Evolutionary conservation across 2,113 vertebrate species (phyloP).

Genomic region (Zosterops hypoxanthus): DNA sequence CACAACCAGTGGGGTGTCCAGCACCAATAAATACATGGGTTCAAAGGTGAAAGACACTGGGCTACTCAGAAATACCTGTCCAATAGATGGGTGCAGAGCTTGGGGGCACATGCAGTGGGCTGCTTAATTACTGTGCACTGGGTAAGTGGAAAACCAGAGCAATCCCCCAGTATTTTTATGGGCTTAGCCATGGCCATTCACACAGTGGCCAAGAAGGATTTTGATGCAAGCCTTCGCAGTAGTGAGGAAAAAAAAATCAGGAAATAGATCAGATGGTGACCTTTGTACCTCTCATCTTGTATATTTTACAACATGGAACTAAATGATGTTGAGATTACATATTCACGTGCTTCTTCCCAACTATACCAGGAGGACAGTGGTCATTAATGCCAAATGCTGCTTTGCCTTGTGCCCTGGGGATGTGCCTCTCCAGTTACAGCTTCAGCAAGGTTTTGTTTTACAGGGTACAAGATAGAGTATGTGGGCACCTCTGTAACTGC

Average conservation of each 20-base stretch:
- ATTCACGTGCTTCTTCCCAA: not conserved
- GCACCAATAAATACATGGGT: fast-evolving
- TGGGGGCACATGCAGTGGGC: not conserved
- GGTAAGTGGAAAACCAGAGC: not conserved
- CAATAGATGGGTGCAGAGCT: not conserved
- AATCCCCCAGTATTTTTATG: not conserved
- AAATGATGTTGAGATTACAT: not conserved
- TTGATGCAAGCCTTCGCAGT: not conserved
- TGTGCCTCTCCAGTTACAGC: not conserved
- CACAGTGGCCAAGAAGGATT: not conserved
- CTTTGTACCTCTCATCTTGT: not conserved
- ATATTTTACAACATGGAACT: not conserved
- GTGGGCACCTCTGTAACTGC: constrained; percentile 5
- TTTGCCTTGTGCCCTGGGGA: not conserved
- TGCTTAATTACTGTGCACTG: not conserved
- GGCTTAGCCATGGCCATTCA: not conserved
- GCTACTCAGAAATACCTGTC: not conserved
- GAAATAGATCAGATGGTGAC: not conserved
- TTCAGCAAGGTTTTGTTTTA: not conserved
- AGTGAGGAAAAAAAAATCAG: not conserved
- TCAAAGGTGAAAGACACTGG: not conserved
- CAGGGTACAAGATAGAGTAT: not conserved
- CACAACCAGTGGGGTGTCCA: not conserved
- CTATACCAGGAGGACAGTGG: not conserved
- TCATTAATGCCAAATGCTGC: not conserved